phyloP scores from a whole-genome alignment of 2,797 vertebrate genomes.

The Crocodylus rhombifer region DNA sequence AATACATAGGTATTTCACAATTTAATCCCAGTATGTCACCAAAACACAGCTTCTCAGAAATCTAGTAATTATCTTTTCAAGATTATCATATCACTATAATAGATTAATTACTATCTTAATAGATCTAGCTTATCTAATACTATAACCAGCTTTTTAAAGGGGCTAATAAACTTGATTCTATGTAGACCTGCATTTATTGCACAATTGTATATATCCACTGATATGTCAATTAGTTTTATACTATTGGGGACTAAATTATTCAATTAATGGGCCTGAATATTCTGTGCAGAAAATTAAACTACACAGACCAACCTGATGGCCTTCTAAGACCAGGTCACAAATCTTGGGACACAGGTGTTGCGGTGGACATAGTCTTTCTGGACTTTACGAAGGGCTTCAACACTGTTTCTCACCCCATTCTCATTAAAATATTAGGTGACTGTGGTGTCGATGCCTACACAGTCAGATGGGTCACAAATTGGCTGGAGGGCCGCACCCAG shows the following conservation, averaged over 20 bases:
- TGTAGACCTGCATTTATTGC: conserved; percentile 41
- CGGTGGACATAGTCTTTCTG: no score
- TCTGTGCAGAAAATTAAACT: neutral
- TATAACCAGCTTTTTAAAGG: conserved; percentile 21
- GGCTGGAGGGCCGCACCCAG: no score
- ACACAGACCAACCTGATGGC: no score
- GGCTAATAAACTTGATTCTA: conserved; percentile 59
- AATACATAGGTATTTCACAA: neutral
- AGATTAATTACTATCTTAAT: conserved; percentile 33
- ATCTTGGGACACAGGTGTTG: no score
- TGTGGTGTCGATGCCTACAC: no score
- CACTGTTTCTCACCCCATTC: no score
- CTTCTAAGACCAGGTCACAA: no score
- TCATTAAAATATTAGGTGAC: no score
- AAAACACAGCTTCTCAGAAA: neutral
- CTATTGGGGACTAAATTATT: neutral
- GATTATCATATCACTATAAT: conserved; percentile 29
- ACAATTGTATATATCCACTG: conserved; percentile 7
- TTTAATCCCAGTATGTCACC: neutral
- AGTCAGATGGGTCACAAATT: no score
- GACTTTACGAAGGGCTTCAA: no score
- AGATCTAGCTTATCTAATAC: conserved; percentile 41
- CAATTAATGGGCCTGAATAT: neutral
- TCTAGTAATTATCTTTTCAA: conserved; percentile 33
- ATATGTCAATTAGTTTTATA: neutral